Conservation (phyloP, 2,113 vertebrate species). For the Mystacornis crossleyi region DNA sequence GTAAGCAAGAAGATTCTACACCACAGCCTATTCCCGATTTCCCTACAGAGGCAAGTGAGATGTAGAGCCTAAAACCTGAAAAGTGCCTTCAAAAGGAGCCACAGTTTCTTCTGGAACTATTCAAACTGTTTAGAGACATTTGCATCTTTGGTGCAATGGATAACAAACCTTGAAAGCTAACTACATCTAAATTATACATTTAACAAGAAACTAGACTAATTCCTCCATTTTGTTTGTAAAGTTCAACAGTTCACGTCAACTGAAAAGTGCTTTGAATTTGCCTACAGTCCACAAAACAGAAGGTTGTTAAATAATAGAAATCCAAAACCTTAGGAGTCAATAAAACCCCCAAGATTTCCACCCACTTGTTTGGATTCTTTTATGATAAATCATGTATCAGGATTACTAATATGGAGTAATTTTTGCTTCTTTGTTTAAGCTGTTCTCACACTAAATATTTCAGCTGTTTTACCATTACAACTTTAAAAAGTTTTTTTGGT, state of each 20-base stretch:
- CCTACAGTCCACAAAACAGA: not conserved
- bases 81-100: not conserved
- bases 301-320: not conserved
- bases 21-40: not conserved
- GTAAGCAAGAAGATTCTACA: not conserved
- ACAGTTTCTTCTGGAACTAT: not conserved
- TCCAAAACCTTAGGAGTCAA: not conserved
- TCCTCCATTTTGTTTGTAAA: not conserved
- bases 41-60: not conserved
- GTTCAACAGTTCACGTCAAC: not conserved
- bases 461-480: not conserved
- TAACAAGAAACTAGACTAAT: not conserved
- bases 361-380: not conserved
- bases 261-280: not conserved
- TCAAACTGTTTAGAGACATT: not conserved
- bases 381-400: not conserved
- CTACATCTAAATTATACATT: not conserved
- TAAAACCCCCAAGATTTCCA: not conserved
- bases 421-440: not conserved
- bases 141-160: not conserved
- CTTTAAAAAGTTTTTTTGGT: accelerated
- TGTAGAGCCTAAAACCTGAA: not conserved
- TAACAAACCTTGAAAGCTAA: not conserved
- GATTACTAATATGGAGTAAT: not conserved
- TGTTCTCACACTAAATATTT: not conserved